A percentile compares a stretch with the other conserved stretches of the same genome.
Evolutionary conservation across 2,888 invertebrate genomes (phyloP).

Genomic region (Drosophila paranaensis): DNA sequence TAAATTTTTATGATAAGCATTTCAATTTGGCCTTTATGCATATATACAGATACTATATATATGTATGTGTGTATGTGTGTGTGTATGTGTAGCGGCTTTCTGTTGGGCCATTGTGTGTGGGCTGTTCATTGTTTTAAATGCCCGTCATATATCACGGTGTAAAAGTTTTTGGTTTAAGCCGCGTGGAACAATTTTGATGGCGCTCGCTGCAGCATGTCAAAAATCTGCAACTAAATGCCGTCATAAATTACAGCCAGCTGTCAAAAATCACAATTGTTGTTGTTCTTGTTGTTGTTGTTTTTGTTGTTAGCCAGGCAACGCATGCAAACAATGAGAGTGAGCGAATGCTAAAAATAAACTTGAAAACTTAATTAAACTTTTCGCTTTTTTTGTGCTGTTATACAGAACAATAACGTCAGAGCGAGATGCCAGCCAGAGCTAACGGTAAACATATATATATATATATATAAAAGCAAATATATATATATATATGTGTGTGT

Average conservation of each 20-base stretch:
- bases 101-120: conserved; percentile 22
- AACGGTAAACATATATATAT: conserved; percentile 9
- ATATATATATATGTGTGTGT: not conserved
- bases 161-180: conserved; percentile 40
- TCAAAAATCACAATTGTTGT: conserved; percentile 63
- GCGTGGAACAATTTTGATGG: conserved; percentile 27
- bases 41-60: not conserved
- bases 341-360: conserved; percentile 71
- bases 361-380: conserved; percentile 77
- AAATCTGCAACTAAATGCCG: conserved; percentile 70
- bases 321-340: conserved; percentile 63
- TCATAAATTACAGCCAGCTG: conserved; percentile 69
- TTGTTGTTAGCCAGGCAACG: conserved; percentile 42
- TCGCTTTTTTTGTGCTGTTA: conserved; percentile 15
- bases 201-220: conserved; percentile 48
- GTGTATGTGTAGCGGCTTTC: not conserved
- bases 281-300: conserved; percentile 17
- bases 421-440: conserved; percentile 11
- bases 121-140: conserved; percentile 42
- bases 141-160: conserved; percentile 39
- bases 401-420: conserved; percentile 30
- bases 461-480: too few relatives aligned
- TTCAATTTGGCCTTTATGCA: conserved; percentile 22
- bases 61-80: not conserved
- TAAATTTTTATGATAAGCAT: conserved; percentile 23